These are phyloP conservation scores for Sciurus niger DNA, from an alignment of 2,113 vertebrate genomes.

Conservation along the genomic window DNA sequence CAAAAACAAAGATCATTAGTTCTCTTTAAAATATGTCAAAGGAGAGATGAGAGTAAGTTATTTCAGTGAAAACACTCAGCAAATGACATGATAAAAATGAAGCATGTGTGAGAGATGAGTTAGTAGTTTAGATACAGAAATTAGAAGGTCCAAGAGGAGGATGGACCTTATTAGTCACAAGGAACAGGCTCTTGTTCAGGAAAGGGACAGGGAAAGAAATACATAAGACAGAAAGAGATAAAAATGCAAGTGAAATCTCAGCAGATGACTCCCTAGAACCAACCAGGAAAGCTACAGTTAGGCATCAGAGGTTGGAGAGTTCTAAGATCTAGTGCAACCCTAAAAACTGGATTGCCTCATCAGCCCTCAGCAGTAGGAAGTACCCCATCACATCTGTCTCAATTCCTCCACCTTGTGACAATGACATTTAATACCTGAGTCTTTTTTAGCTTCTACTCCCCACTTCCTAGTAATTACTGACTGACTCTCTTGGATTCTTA, in stretches of 20 bases:
- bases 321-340: background rate
- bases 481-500: background rate
- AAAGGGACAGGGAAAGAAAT: background rate
- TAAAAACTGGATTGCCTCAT: background rate
- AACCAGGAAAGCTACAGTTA: background rate
- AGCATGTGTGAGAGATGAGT: no score
- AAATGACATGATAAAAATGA: no score
- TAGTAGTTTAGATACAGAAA: no score
- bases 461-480: no score
- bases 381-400: no score
- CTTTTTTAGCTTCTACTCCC: no score
- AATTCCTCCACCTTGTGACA: no score
- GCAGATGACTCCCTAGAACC: background rate
- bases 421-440: no score
- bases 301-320: background rate
- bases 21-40: constrained; percentile 5
- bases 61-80: no score
- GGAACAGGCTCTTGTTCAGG: background rate
- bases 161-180: background rate
- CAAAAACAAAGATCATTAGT: background rate
- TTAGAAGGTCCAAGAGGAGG: background rate
- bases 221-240: background rate
- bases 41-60: constrained; percentile 3
- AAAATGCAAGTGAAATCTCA: background rate
- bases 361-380: no score